Conservation (phyloP, 2,113 vertebrate species). For the Sitta europaea region DNA sequence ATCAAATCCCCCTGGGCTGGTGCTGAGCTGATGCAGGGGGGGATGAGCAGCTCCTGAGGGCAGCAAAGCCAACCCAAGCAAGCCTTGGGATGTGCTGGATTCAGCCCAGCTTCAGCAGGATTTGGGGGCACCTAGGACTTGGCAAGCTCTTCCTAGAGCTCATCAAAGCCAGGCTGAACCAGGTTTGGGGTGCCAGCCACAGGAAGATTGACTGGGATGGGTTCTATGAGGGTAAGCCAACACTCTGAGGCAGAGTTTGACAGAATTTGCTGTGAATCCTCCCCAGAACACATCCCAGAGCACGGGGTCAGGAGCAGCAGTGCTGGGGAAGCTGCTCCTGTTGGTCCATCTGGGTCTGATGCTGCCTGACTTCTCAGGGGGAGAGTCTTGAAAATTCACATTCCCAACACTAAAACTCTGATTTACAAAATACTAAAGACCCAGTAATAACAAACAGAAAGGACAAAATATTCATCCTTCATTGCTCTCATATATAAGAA, state of each 20-base stretch:
- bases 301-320: background rate
- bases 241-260: background rate
- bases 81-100: background rate
- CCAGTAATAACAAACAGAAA: background rate
- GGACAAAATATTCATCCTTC: background rate
- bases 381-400: background rate
- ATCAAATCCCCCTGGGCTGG: accelerated
- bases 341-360: background rate
- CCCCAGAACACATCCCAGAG: background rate
- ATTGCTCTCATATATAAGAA: background rate
- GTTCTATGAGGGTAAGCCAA: background rate
- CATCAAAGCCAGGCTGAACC: background rate
- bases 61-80: background rate
- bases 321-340: background rate
- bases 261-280: background rate
- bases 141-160: background rate
- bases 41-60: background rate
- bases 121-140: background rate
- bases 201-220: background rate
- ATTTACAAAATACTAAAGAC: background rate
- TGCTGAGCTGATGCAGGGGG: background rate
- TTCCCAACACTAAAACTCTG: background rate
- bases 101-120: background rate
- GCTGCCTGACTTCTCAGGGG: background rate
- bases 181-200: background rate